Percentiles rank a stretch among this genome's conserved stretches.
Conservation (phyloP, 2,888 invertebrate genomes). For the Brachyopa scutellaris region DNA sequence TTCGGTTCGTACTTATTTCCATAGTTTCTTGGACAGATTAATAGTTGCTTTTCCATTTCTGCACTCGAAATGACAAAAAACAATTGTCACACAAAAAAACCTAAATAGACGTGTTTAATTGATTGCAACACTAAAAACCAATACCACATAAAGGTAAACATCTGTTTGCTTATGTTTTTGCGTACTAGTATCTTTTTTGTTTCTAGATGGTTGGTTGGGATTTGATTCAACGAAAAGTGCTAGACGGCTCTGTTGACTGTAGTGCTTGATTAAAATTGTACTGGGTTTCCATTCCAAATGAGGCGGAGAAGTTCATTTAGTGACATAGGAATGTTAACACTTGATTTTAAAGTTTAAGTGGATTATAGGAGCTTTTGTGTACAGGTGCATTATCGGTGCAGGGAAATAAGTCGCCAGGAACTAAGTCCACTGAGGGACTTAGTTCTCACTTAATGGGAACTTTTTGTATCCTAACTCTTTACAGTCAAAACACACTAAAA, state of each 20-base stretch:
- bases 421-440: too few species aligned
- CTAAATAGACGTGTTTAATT: constrained; percentile 59
- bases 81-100: constrained; percentile 20
- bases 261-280: constrained; percentile 32
- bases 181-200: constrained; percentile 2
- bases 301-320: background rate
- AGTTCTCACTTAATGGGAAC: too few species aligned
- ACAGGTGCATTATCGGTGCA: too few species aligned
- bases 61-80: background rate
- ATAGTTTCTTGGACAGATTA: constrained; percentile 22
- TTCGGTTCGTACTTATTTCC: too few species aligned
- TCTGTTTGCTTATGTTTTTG: constrained; percentile 46
- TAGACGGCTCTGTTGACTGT: constrained; percentile 18
- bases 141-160: constrained; percentile 57
- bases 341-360: background rate
- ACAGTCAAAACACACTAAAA: too few species aligned
- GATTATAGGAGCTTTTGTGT: background rate
- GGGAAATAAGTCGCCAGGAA: too few species aligned
- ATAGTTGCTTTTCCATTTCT: constrained; percentile 32
- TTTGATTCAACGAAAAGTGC: constrained; percentile 13
- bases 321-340: constrained; percentile 7
- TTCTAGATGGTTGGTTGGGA: constrained; percentile 22
- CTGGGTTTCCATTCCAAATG: background rate
- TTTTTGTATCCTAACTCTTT: too few species aligned
- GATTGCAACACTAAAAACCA: constrained; percentile 54